A percentile compares a stretch with the other conserved stretches of the same genome.
These are phyloP conservation scores for Hormaphis cornu DNA, from an alignment of 1,140 invertebrate species.

Conservation along the genomic window DNA sequence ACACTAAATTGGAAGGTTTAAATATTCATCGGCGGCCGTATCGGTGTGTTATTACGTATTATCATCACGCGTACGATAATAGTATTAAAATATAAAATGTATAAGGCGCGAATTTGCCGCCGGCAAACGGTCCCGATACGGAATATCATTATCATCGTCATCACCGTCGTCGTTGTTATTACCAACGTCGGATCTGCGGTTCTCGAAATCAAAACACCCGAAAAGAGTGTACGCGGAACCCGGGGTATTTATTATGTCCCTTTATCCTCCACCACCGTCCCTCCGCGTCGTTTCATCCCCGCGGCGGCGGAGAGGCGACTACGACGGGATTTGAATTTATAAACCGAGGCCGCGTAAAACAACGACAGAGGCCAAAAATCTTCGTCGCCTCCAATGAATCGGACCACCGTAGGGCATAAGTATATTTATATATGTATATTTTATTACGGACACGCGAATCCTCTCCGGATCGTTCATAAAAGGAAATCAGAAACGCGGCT, in stretches of 20 bases:
- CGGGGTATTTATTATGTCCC: neutral
- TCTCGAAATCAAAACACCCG: neutral
- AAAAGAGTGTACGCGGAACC: neutral
- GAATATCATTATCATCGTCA: neutral
- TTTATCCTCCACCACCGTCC: neutral
- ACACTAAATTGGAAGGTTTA: too few relatives aligned
- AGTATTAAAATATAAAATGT: too few relatives aligned
- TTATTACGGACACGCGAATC: too few relatives aligned
- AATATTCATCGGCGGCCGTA: too few relatives aligned
- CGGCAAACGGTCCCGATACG: too few relatives aligned
- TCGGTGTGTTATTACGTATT: too few relatives aligned
- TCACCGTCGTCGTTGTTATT: neutral
- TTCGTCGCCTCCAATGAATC: too few relatives aligned
- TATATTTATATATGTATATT: too few relatives aligned
- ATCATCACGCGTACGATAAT: too few relatives aligned
- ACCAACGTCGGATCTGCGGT: neutral
- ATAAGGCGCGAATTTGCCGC: too few relatives aligned
- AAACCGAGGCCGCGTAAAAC: conserved; percentile 6
- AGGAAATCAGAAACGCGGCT: conserved; percentile 19
- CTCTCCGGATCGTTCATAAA: conserved; percentile 31
- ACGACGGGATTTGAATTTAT: conserved; percentile 24
- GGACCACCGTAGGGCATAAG: too few relatives aligned
- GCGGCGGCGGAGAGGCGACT: neutral
- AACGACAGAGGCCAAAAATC: conserved; percentile 17
- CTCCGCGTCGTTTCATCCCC: too few relatives aligned